Evolutionary conservation across 2,888 invertebrate species (phyloP).

Genomic region (Unio delphinus): DNA sequence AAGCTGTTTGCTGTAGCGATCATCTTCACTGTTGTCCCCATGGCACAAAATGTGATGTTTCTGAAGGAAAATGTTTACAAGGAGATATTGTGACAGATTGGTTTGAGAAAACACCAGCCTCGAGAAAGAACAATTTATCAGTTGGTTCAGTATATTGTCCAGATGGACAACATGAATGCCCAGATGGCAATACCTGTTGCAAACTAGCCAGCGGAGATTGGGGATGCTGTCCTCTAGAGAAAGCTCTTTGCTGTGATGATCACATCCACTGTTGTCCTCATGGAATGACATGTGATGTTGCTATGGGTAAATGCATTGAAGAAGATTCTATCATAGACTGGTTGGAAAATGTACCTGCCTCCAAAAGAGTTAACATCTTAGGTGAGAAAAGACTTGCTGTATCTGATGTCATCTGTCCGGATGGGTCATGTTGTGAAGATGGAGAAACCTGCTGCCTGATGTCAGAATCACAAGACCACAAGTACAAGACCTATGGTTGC

Average conservation of each 20-base stretch:
- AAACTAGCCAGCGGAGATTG: background rate
- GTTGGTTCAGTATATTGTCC: no score
- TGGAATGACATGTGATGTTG: conserved; percentile 51
- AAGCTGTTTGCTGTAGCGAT: no score
- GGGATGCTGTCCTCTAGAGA: conserved; percentile 6
- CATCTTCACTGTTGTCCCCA: no score
- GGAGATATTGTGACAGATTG: no score
- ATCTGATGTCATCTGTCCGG: conserved; percentile 31
- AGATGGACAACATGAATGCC: no score
- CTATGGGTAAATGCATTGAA: conserved; percentile 18
- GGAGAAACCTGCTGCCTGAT: conserved; percentile 61
- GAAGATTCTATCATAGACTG: conserved; percentile 17
- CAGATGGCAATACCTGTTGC: conserved; percentile 6
- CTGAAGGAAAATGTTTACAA: no score
- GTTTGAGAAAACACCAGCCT: no score
- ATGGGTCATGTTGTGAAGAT: conserved; percentile 42
- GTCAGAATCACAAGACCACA: conserved; percentile 3
- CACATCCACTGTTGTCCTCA: conserved; percentile 50
- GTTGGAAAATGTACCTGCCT: conserved; percentile 27
- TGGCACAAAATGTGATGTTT: no score
- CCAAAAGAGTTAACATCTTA: background rate
- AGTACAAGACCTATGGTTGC: conserved; percentile 58
- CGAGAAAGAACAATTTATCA: no score
- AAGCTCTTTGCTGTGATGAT: conserved; percentile 62
- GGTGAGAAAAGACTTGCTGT: background rate